phyloP scores from a whole-genome alignment of 1,140 invertebrate species.

The Rhopalosiphum maidis region DNA sequence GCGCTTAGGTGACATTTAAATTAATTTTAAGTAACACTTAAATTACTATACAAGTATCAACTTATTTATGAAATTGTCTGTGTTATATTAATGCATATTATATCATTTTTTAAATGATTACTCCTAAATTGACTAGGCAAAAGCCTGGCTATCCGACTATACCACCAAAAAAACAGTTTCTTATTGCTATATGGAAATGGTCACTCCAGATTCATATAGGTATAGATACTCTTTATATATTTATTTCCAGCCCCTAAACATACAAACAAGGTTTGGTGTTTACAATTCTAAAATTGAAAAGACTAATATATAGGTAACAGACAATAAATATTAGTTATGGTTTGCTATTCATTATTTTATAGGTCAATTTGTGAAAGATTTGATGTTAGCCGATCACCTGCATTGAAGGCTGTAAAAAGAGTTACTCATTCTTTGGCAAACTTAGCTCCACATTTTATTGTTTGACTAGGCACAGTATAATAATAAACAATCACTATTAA shows the following conservation, averaged over 20 bases:
- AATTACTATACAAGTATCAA: too few species aligned
- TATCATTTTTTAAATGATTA: background rate
- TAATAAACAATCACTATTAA: too few species aligned
- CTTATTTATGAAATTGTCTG: too few species aligned
- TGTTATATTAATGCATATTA: background rate
- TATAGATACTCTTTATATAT: background rate
- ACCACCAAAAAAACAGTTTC: background rate
- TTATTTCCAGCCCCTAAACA: too few species aligned
- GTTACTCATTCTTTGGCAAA: background rate
- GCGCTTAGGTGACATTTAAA: too few species aligned
- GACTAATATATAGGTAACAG: too few species aligned
- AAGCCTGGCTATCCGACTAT: background rate
- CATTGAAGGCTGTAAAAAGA: constrained; percentile 11
- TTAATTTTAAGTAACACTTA: too few species aligned
- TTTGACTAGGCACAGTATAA: background rate
- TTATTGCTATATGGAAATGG: constrained; percentile 1
- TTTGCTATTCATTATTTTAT: too few species aligned
- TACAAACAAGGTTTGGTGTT: too few species aligned
- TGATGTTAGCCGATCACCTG: constrained; percentile 17
- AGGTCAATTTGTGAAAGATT: constrained; percentile 6
- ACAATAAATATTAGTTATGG: too few species aligned
- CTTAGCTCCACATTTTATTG: background rate
- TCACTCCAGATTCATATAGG: background rate
- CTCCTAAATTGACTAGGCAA: background rate
- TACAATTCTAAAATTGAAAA: too few species aligned